Evolutionary conservation across 1,140 invertebrate genomes (phyloP).

Genomic region (Tetramorium alpestre): DNA sequence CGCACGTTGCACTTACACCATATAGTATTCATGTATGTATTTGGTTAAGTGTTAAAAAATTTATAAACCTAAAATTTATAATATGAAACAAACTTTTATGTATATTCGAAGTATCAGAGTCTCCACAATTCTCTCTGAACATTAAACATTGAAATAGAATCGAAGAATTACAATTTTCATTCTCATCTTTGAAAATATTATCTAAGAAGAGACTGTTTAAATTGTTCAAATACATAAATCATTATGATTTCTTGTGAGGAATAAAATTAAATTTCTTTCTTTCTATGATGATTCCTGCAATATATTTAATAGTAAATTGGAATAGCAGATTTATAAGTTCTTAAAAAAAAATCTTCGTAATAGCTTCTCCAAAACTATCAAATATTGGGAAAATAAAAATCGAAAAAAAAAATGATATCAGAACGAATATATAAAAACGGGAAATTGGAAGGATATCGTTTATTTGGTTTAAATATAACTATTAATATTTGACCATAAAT

Average conservation of each 20-base stretch:
- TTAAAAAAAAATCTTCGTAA: background rate
- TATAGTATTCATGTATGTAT: background rate
- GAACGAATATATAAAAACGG: background rate
- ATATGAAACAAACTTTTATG: background rate
- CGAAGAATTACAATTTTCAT: background rate
- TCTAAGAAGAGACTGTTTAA: background rate
- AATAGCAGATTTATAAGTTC: background rate
- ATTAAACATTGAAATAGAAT: background rate
- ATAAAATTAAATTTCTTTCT: background rate
- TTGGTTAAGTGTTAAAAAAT: background rate
- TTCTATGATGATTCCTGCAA: background rate
- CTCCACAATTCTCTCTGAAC: background rate
- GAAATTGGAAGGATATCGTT: background rate
- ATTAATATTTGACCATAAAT: conserved; percentile 17
- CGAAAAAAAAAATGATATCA: background rate
- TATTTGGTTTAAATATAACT: background rate
- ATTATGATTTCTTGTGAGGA: background rate
- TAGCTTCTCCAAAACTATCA: background rate
- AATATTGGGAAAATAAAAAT: background rate
- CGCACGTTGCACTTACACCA: background rate
- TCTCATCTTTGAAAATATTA: background rate
- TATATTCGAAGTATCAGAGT: background rate
- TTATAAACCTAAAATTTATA: background rate
- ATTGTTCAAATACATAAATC: background rate
- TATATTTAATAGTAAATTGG: background rate